Evolutionary conservation across 1,140 invertebrate genomes (phyloP).

Genomic region (Drosophila paulistorum): DNA sequence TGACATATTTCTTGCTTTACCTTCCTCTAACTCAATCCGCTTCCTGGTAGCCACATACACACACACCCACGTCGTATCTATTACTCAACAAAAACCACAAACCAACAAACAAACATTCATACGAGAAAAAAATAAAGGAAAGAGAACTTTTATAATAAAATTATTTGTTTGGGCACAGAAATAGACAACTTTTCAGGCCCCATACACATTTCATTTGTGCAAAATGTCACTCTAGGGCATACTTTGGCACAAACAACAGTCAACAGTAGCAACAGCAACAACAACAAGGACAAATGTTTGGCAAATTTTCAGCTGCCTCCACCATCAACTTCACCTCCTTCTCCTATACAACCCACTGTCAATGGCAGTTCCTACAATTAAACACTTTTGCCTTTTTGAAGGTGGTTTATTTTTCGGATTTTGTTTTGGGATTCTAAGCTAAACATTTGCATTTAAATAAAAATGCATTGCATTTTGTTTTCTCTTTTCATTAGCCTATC

Average conservation of each 20-base stretch:
- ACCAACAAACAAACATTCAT: slow-evolving; percentile 24
- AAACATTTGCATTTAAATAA: slow-evolving; percentile 79
- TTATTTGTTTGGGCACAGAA: slow-evolving; percentile 71
- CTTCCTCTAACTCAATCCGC: slow-evolving; percentile 11
- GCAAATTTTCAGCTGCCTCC: slow-evolving; percentile 48
- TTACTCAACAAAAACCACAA: slow-evolving; percentile 50
- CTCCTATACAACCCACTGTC: slow-evolving; percentile 21
- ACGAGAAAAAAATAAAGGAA: slow-evolving; percentile 1
- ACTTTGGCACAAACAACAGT: slow-evolving; percentile 48
- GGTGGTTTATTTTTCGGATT: slow-evolving; percentile 3
- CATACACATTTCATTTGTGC: slow-evolving; percentile 79
- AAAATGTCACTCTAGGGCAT: slow-evolving; percentile 76
- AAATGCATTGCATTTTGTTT: slow-evolving; percentile 72
- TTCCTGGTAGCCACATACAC: not conserved
- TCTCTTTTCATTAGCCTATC: slow-evolving; percentile 70
- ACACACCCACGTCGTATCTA: slow-evolving; percentile 33
- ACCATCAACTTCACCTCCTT: not conserved
- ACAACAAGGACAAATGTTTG: slow-evolving; percentile 56
- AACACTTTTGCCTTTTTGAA: slow-evolving; percentile 40
- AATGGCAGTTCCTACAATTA: slow-evolving; percentile 64
- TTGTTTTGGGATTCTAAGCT: slow-evolving; percentile 19
- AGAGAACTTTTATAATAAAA: slow-evolving; percentile 74
- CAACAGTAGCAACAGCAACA: slow-evolving; percentile 14
- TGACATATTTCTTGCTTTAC: slow-evolving; percentile 56
- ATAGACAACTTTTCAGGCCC: slow-evolving; percentile 75